phyloP scores from a whole-genome alignment of 2,113 vertebrate genomes.

The Callocephalon fimbriatum region DNA sequence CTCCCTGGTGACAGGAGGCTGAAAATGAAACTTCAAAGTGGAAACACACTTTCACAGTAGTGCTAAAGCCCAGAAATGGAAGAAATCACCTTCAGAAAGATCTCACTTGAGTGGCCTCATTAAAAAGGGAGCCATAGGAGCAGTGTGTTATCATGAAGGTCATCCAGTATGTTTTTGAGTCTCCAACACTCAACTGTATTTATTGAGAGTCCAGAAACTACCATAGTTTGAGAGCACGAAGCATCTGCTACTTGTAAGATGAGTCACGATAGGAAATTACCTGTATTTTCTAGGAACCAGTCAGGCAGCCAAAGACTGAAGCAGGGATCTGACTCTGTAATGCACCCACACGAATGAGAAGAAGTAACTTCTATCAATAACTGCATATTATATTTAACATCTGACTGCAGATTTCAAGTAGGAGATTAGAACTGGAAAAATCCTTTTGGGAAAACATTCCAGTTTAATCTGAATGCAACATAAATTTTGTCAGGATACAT shows the following conservation, averaged over 20 bases:
- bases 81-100: background rate
- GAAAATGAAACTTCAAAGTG: background rate
- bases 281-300: constrained; percentile 52
- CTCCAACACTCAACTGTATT: background rate
- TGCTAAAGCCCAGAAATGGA: background rate
- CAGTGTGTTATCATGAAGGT: background rate
- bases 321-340: background rate
- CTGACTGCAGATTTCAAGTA: background rate
- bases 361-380: background rate
- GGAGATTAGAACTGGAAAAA: background rate
- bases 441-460: background rate
- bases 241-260: constrained; percentile 32
- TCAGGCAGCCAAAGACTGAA: background rate
- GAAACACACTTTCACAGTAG: background rate
- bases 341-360: background rate
- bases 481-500: background rate
- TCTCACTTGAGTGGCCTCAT: background rate
- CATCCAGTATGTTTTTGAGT: background rate
- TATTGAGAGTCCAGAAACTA: background rate
- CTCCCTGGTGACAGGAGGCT: background rate
- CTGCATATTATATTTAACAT: background rate
- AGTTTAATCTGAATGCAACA: background rate
- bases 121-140: background rate
- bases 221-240: background rate
- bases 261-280: constrained; percentile 34